A percentile compares a stretch with the other conserved stretches of the same genome.
These are phyloP conservation scores for Scelioninae gen. 2 DNA, from an alignment of 2,888 invertebrate genomes.

Conservation along the genomic window DNA sequence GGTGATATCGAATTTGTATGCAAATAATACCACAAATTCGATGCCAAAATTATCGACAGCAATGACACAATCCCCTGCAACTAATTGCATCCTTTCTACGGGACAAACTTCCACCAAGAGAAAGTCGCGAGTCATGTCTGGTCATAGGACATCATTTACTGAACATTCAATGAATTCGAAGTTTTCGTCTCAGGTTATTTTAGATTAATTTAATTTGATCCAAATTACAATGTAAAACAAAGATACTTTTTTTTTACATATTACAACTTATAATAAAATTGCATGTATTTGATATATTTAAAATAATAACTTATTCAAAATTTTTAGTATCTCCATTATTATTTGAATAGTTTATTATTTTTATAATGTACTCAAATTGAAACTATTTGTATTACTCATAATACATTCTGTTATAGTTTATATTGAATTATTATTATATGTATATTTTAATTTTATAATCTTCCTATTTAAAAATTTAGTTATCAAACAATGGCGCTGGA, in stretches of 20 bases:
- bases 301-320: too few relatives aligned
- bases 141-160: constrained; percentile 65
- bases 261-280: too few relatives aligned
- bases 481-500: constrained; percentile 64
- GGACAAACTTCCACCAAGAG: constrained; percentile 59
- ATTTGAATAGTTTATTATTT: too few relatives aligned
- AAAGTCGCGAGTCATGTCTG: constrained; percentile 64
- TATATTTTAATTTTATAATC: not conserved
- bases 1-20: constrained; percentile 15
- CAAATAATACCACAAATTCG: constrained; percentile 35
- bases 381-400: too few relatives aligned
- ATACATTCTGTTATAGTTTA: too few relatives aligned
- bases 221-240: too few relatives aligned
- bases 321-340: too few relatives aligned
- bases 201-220: too few relatives aligned
- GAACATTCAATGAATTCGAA: constrained; percentile 67
- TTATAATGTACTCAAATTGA: too few relatives aligned
- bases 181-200: constrained; percentile 63
- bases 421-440: too few relatives aligned
- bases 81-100: not conserved
- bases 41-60: constrained; percentile 60
- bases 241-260: too few relatives aligned
- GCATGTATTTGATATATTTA: too few relatives aligned
- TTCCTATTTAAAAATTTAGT: constrained; percentile 31
- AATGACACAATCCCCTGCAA: constrained; percentile 41